Percentiles rank a stretch among this genome's conserved stretches.
Conservation (phyloP, 2,113 vertebrate genomes). For the Sapayoa aenigma region DNA sequence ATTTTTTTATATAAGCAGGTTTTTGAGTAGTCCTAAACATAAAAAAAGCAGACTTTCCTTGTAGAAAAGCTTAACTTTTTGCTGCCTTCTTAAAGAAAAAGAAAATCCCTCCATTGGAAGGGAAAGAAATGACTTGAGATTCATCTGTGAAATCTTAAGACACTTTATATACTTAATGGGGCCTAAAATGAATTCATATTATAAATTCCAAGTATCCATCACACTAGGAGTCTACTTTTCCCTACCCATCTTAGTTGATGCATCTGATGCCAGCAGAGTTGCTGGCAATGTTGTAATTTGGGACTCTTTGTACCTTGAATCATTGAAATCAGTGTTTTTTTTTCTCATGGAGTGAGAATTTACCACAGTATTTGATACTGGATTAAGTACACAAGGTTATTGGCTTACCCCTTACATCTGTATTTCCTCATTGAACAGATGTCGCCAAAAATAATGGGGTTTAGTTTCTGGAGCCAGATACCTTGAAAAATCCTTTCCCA, state of each 20-base stretch:
- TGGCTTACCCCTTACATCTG: neutral
- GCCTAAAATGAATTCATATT: conserved; percentile 48
- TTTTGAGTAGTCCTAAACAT: conserved; percentile 69
- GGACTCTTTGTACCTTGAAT: neutral
- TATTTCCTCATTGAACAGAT: neutral
- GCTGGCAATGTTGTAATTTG: neutral
- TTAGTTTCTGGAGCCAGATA: neutral
- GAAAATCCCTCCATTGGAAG: conserved; percentile 58
- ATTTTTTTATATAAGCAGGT: conserved; percentile 76
- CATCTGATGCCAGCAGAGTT: neutral
- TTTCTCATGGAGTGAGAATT: conserved; percentile 32
- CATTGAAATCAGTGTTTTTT: neutral
- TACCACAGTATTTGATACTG: neutral
- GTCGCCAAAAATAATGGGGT: neutral
- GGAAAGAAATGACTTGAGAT: conserved; percentile 69
- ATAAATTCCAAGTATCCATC: conserved; percentile 2
- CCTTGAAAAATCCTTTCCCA: conserved; percentile 37
- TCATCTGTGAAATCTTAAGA: conserved; percentile 53
- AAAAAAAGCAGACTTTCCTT: conserved; percentile 66
- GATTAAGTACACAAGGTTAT: conserved; percentile 12
- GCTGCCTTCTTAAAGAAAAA: conserved; percentile 73
- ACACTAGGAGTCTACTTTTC: conserved; percentile 8
- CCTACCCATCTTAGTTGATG: neutral
- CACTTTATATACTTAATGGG: conserved; percentile 53
- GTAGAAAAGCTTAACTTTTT: conserved; percentile 73